Evolutionary conservation across 2,113 vertebrate genomes (phyloP), one percentile per base, ranked within the genome.

Genomic region (Apeltes quadracus): DNA sequence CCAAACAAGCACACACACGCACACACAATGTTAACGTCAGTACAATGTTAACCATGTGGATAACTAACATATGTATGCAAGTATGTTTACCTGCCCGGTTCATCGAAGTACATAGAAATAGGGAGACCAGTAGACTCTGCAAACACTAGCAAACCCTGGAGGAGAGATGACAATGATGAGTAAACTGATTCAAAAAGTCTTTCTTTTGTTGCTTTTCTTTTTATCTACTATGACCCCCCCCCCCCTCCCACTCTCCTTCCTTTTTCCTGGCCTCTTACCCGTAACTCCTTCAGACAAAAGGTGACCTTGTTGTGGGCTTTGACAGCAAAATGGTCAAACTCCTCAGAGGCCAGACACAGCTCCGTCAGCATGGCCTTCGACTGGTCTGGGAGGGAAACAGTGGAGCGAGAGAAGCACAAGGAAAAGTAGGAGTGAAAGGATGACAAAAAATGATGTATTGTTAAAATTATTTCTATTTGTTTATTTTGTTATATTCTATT

Each of bases 211-310:
- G 32, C 32, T 34, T n/a, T 48, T n/a, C 7, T 51, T 23, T 51
- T 51, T 51, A 71, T 25, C n/a, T n/a, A n/a, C n/a, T n/a, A n/a
- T n/a, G n/a, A n/a, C n/a, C n/a, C n/a, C n/a, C 22, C 13, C 3
- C 18, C 23, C 20, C 20, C n/a, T n/a, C n/a, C 1, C n/a, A n/a
- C n/a, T n/a, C n/a, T n/a, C n/a, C 29, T 29, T 16, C 16, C 5
- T 2, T 44, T 20, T 51, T 2, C 39, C 8, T 5, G 22, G 18
- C 7, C 23, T 75, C 91, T 95, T 69, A 98, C 97, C 89, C 97
- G 91, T 54, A 97, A 93, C 50, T 98, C 97, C 88, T 96, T 97
- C 41, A 98, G 93, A 86, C 97, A 99, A 92, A 98, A 98, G 1
- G 97, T 99, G 87, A 99, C 79, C 48, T 88, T 89, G 41, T 83